phyloP scores from a whole-genome alignment of 2,797 vertebrate genomes.

The Acanthopagrus latus region DNA sequence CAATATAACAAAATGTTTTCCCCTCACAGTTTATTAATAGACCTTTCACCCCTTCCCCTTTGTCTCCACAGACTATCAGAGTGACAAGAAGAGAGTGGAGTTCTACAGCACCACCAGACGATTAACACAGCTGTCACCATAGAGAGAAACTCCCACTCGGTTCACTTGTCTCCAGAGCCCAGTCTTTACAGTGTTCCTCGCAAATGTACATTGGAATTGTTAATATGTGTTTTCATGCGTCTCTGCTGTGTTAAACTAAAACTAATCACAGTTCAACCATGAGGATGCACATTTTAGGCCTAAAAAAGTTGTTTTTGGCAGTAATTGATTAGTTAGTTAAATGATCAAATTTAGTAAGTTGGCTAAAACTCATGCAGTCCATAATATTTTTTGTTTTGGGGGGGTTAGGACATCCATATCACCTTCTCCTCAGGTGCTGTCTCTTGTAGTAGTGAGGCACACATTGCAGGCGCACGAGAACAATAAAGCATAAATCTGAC shows the following conservation, averaged over 20 bases:
- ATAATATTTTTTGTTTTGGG: neutral
- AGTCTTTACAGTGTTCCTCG: neutral
- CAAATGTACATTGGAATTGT: neutral
- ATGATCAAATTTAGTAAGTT: too few species aligned
- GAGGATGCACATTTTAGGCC: neutral
- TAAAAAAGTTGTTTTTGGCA: too few species aligned
- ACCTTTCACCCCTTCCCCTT: neutral
- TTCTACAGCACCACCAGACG: slow-evolving; percentile 3
- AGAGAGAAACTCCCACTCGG: neutral
- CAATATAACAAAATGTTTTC: too few species aligned
- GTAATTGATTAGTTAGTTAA: neutral
- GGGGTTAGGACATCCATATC: neutral
- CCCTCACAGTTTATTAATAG: neutral
- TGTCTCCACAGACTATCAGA: neutral
- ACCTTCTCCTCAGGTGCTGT: neutral
- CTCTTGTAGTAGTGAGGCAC: neutral
- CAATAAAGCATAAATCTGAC: neutral
- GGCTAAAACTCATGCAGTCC: neutral
- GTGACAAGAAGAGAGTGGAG: neutral
- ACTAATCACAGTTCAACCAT: neutral
- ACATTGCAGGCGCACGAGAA: neutral
- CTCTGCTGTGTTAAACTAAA: neutral
- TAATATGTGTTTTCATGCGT: neutral
- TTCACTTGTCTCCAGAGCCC: neutral
- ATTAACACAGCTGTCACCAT: neutral